Percentiles rank a stretch among this genome's conserved stretches.
Conservation (phyloP, 1,140 invertebrate species). For the Magallana gigas region DNA sequence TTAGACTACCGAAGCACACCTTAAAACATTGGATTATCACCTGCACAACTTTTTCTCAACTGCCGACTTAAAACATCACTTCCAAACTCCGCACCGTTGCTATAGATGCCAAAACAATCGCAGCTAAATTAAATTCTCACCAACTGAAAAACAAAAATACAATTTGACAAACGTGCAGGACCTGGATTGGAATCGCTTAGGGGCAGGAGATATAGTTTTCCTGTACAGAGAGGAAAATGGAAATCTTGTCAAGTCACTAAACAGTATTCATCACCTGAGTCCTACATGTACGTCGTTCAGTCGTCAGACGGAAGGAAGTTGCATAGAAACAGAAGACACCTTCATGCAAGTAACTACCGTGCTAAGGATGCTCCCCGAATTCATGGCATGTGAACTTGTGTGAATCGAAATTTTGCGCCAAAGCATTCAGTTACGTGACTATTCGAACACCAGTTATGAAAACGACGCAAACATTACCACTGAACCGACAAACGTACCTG, state of each 20-base stretch:
- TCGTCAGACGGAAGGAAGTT: constrained; percentile 37
- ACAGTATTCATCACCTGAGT: constrained; percentile 21
- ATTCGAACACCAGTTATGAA: neutral
- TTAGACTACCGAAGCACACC: constrained; percentile 41
- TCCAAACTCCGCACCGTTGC: constrained; percentile 10
- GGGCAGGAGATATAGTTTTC: neutral
- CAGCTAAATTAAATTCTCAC: neutral
- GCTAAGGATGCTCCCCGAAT: neutral
- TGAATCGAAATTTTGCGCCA: neutral
- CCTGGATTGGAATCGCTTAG: neutral
- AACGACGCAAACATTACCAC: neutral
- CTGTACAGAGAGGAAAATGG: neutral
- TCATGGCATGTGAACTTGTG: neutral
- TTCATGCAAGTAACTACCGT: neutral
- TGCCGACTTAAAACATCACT: constrained; percentile 1
- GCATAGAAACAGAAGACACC: constrained; percentile 33
- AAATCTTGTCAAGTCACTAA: neutral
- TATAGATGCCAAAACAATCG: neutral
- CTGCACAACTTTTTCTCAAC: constrained; percentile 44
- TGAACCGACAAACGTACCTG: too few relatives aligned
- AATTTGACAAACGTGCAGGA: neutral
- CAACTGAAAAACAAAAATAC: neutral
- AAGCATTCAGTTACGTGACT: neutral
- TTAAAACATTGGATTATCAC: constrained; percentile 5
- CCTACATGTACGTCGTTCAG: constrained; percentile 28